phyloP scores from a whole-genome alignment of 2,888 invertebrate species.

The Imbricaverruca yamaguchii region DNA sequence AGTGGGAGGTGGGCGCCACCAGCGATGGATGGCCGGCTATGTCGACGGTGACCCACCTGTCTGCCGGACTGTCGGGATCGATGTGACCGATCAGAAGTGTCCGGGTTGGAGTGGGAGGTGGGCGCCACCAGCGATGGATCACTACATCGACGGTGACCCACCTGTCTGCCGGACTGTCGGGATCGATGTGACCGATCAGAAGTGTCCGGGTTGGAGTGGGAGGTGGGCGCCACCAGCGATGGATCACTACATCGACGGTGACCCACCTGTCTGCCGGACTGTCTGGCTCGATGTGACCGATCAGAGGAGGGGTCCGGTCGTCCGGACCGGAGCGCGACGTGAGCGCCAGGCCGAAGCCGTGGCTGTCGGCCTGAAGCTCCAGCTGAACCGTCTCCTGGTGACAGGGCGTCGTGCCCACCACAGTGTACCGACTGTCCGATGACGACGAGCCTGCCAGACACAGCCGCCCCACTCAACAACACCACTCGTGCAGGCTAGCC shows the following conservation, averaged over 20 bases:
- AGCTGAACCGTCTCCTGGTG: constrained; percentile 52
- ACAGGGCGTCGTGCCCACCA: constrained; percentile 41
- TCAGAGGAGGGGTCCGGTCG: constrained; percentile 42
- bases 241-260: not conserved
- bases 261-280: constrained; percentile 53
- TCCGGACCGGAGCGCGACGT: constrained; percentile 42
- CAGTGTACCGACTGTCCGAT: constrained; percentile 22
- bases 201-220: no score
- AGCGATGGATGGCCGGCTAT: no score
- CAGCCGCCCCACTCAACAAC: constrained; percentile 22
- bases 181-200: constrained; percentile 48
- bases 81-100: constrained; percentile 45
- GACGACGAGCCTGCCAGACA: constrained; percentile 27
- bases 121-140: not conserved
- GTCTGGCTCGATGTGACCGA: constrained; percentile 48
- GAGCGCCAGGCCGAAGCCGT: constrained; percentile 49
- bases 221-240: no score
- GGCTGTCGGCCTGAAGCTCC: constrained; percentile 47
- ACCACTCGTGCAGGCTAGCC: no score
- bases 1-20: no score
- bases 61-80: constrained; percentile 51
- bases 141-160: constrained; percentile 36
- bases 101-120: no score
- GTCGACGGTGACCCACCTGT: constrained; percentile 44
- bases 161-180: constrained; percentile 54